Base-by-base conservation (phyloP, 2,797 vertebrate genomes). In the Esox masquinongy region DNA sequence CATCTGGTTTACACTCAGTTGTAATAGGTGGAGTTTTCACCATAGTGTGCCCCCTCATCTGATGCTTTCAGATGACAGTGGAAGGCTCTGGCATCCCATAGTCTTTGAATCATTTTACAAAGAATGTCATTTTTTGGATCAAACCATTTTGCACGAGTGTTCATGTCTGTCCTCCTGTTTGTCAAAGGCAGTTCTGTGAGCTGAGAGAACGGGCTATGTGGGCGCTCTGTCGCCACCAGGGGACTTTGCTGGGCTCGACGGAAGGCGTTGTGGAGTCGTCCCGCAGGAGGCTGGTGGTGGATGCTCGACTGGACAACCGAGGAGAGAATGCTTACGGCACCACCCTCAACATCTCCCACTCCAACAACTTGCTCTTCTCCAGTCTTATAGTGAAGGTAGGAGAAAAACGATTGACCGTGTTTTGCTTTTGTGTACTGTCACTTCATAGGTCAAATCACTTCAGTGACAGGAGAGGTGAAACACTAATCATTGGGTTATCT, bases 321-420 rank as follows among this genome's bases (percentile, higher is more conserved):
- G 97, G 97, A 0, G 97, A 99, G 79, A 98, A 98, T 0, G 97
- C 97, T 0, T 98, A 98, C 64, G 91, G 90, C 82, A 85, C 96
- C 0, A 34, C 90, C n/a, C 92, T 99, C 14, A 92, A 95, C 84
- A 94, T 99, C 85, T 92, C 94, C 31, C 91, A 94, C 88, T 97
- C 96, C 15, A 77, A 91, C 49, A 99, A 99, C 91, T 94, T 99
- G 17, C 86, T 96, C 75, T 94, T 98, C 0, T 96, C 97, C 88
- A 97, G 95, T 88, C 79, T 98, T 79, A 92, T 96, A 8, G 91
- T 96, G 75, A 97, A 95, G 95, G 96, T 96, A 22, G 31, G 31
- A 36, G 22, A 39, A 15, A 71, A 12, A 49, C 1, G 17, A 43
- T 43, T 43, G 34, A n/a, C 67, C 9, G 5, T 19, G 9, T n/a